Evolutionary conservation across 2,888 invertebrate genomes (phyloP), one percentile per base, ranked within the genome.

Genomic region (Tryphoninae sp.): DNA sequence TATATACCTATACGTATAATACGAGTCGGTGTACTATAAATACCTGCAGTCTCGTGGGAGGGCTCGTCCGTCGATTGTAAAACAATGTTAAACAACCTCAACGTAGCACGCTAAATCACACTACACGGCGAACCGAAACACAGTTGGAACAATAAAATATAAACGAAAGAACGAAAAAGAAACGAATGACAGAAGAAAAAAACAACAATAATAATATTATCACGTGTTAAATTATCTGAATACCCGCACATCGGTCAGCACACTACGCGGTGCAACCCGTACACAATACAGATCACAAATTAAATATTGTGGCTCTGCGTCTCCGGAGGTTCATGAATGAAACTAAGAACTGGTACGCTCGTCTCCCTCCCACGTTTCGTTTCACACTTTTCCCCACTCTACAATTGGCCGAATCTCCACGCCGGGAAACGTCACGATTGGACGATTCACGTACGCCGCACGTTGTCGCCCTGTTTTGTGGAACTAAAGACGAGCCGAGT

Each of bases 241-340:
- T 67, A 78, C 88, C 88, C 88, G 88, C 89, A 90, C 89, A 89
- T 89, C 89, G 89, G 88, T 76, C 87, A 88, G 86, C 88, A 89
- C 78, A 75, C 89, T 89, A 89, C 89, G 87, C 89, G 88, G 86
- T 84, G 83, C 86, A 88, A 49, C 84, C 88, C 89, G 89, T 88
- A 89, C 88, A 89, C 89, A 89, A 90, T 88, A 88, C 59, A 51
- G 88, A 88, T 89, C 88, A 89, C 89, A 88, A 88, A 88, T 90
- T 87, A 86, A 88, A 87, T 90, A 88, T 89, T 89, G 79, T 80
- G 82, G 73, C 83, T 53, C 61, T 71, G 75, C 82, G 84, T 82
- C 85, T 84, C 51, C 86, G 87, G 86, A 84, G 86, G 88, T 89
- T 90, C 91, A 91, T 91, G 91, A 91, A 91, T 91, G 91, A 91